Conservation (phyloP, 2,797 vertebrate species). For the Parambassis ranga region DNA sequence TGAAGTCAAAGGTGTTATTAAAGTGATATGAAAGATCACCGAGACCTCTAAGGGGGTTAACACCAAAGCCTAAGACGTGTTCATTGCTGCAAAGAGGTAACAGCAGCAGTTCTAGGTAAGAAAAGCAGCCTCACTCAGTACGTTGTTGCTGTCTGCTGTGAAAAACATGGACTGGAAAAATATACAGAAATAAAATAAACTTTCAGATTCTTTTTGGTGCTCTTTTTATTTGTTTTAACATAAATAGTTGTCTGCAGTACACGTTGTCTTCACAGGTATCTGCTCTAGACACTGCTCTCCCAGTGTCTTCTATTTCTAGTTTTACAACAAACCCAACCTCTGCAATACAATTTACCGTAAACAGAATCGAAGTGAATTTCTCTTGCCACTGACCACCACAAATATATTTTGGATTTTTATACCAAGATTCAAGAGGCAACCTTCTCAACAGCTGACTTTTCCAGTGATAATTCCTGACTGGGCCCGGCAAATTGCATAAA, state of each 20-base stretch:
- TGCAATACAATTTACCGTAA: too few species aligned
- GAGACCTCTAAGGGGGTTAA: neutral
- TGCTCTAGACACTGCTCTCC: too few species aligned
- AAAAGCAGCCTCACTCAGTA: neutral
- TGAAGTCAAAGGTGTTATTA: slow-evolving; percentile 18
- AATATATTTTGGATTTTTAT: too few species aligned
- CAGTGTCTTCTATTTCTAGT: too few species aligned
- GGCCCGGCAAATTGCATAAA: neutral
- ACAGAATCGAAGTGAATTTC: too few species aligned
- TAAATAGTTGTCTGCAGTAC: too few species aligned
- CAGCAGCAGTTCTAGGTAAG: neutral
- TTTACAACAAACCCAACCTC: too few species aligned
- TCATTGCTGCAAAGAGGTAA: neutral
- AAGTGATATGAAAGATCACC: slow-evolving; percentile 19
- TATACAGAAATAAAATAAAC: too few species aligned
- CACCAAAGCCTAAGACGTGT: neutral
- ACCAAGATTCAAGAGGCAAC: neutral
- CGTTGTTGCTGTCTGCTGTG: neutral
- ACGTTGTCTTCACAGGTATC: too few species aligned
- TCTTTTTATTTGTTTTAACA: too few species aligned
- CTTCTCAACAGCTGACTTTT: neutral
- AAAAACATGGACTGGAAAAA: neutral
- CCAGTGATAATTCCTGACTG: neutral
- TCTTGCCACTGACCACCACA: too few species aligned
- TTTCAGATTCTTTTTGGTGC: too few species aligned